A percentile compares a stretch with the other conserved stretches of the same genome.
Evolutionary conservation across 92 coral and sea anemone species (phyloP).

Genomic region (Anthopleura xanthogrammica): DNA sequence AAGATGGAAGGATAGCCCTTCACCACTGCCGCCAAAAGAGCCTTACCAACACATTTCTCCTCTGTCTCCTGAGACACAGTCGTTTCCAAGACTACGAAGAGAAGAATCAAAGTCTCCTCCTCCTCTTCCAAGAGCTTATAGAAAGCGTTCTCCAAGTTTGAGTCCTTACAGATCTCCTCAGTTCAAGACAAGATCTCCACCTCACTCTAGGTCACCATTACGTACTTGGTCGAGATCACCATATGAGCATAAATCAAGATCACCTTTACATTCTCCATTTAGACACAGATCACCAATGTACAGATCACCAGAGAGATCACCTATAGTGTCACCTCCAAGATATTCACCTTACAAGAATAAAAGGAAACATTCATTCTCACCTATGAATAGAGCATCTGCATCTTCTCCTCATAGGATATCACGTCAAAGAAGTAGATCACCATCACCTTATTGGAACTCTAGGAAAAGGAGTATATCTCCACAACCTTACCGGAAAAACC

Average conservation of each 20-base stretch:
- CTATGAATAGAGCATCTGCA: slow-evolving; percentile 71
- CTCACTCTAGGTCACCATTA: slow-evolving; percentile 53
- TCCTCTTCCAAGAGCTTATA: slow-evolving; percentile 88
- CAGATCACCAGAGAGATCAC: slow-evolving; percentile 78
- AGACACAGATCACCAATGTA: slow-evolving; percentile 75
- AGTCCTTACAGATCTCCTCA: slow-evolving; percentile 78
- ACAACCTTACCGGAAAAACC: slow-evolving; percentile 53
- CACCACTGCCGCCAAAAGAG: slow-evolving; percentile 62
- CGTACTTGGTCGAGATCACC: slow-evolving; percentile 88
- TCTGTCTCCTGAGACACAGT: slow-evolving; percentile 42
- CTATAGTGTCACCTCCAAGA: slow-evolving; percentile 57
- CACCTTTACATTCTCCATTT: slow-evolving; percentile 65
- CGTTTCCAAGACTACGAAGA: slow-evolving; percentile 46
- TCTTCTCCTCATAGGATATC: slow-evolving; percentile 67
- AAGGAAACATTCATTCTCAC: slow-evolving; percentile 35
- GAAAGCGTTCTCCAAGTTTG: slow-evolving; percentile 68
- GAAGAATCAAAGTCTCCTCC: slow-evolving; percentile 62
- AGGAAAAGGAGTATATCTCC: slow-evolving; percentile 62
- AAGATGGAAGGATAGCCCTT: slow-evolving; percentile 71
- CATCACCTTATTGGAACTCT: slow-evolving; percentile 59
- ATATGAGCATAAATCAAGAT: slow-evolving; percentile 73
- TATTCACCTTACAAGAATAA: slow-evolving; percentile 63
- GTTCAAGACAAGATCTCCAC: slow-evolving; percentile 55
- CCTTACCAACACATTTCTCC: slow-evolving; percentile 51
- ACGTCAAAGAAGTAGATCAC: slow-evolving; percentile 52